These are phyloP conservation scores for Montipora sp. DNA, from an alignment of 64 coral and sea anemone genomes.

Conservation along the genomic window DNA sequence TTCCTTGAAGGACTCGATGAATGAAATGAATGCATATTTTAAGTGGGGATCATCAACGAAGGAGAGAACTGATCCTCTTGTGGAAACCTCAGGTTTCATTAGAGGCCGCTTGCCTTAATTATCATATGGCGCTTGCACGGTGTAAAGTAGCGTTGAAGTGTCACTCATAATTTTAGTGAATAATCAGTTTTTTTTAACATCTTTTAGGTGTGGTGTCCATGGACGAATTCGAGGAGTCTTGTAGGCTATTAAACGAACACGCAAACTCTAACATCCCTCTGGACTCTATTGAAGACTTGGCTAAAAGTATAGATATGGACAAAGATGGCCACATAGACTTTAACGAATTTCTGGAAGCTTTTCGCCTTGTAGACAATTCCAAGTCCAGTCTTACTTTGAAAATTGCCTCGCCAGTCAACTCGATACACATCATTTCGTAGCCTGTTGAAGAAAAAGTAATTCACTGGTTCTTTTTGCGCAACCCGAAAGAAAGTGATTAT, in stretches of 20 bases:
- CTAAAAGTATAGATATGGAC: slow-evolving; percentile 92
- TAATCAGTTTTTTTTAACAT: neutral
- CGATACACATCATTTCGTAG: slow-evolving; percentile 80
- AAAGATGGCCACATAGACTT: slow-evolving; percentile 97
- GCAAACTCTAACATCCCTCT: slow-evolving; percentile 86
- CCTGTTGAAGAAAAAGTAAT: neutral
- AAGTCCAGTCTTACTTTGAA: slow-evolving; percentile 28
- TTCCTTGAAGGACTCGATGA: no score
- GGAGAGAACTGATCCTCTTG: no score
- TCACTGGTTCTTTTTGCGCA: no score
- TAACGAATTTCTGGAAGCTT: slow-evolving; percentile 98
- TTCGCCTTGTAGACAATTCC: slow-evolving; percentile 82
- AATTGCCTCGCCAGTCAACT: slow-evolving; percentile 56
- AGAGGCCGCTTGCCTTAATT: no score
- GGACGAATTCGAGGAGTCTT: slow-evolving; percentile 91
- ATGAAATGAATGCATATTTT: no score
- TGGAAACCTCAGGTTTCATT: no score
- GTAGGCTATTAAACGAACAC: slow-evolving; percentile 95
- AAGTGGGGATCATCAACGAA: no score
- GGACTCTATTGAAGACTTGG: slow-evolving; percentile 86
- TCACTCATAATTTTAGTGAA: no score
- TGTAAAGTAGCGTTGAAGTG: no score
- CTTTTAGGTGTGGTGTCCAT: slow-evolving; percentile 79
- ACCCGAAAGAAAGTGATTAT: no score
- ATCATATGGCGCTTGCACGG: no score